Percentiles rank a stretch among this genome's conserved stretches.
Evolutionary conservation across 1,140 invertebrate species (phyloP).

Genomic region (Hylaeus anthracinus): DNA sequence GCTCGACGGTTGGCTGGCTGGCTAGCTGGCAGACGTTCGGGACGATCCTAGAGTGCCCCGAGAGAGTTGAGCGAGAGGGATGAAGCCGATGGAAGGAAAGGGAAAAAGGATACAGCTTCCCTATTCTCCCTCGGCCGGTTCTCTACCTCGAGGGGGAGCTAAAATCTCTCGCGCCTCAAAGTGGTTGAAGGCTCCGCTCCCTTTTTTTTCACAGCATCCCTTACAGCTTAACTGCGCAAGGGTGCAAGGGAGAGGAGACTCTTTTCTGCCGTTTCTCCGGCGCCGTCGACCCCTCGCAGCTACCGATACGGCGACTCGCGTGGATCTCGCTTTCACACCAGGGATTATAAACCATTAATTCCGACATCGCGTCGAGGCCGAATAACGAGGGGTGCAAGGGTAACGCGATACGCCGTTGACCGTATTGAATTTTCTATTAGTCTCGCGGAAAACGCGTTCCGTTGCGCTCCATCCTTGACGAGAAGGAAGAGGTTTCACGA

Average conservation of each 20-base stretch:
- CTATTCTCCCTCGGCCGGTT: conserved; percentile 40
- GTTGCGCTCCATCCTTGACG: background rate
- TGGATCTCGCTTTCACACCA: conserved; percentile 77
- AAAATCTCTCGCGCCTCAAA: conserved; percentile 81
- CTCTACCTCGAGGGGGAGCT: conserved; percentile 73
- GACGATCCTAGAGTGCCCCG: conserved; percentile 70
- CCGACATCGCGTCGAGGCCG: conserved; percentile 67
- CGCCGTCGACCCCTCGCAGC: conserved; percentile 64
- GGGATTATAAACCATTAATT: conserved; percentile 80
- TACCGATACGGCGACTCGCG: conserved; percentile 70
- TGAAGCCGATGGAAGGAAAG: conserved; percentile 52
- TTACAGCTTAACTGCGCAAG: conserved; percentile 75
- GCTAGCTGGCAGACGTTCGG: conserved; percentile 74
- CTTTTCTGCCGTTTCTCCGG: conserved; percentile 50
- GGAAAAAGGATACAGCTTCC: conserved; percentile 57
- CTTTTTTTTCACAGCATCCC: conserved; percentile 80
- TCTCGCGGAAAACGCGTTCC: conserved; percentile 7
- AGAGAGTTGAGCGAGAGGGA: conserved; percentile 55
- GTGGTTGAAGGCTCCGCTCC: conserved; percentile 79
- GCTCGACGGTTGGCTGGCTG: conserved; percentile 75
- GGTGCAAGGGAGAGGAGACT: conserved; percentile 58
- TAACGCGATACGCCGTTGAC: conserved; percentile 16
- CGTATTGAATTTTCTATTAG: conserved; percentile 47
- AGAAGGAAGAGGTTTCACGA: background rate
- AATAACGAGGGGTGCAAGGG: conserved; percentile 13